phyloP scores from a whole-genome alignment of 1,140 invertebrate genomes.

The Helicorthomorpha holstii region DNA sequence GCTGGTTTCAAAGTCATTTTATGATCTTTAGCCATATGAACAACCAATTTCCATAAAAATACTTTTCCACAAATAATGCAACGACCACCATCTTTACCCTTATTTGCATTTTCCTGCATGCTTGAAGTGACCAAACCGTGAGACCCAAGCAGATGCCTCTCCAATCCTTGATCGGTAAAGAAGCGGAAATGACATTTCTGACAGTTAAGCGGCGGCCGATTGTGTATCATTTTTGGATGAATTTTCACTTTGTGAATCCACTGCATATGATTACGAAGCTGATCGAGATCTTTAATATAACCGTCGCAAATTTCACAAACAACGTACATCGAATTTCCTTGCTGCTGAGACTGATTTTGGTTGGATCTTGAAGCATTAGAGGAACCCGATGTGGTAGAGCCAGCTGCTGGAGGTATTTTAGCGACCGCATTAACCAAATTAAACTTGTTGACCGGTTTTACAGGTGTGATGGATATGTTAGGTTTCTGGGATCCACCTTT shows the following conservation, averaged over 20 bases:
- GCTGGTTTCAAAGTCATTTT: slow-evolving; percentile 78
- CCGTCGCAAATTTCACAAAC: slow-evolving; percentile 92
- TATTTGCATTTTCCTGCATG: slow-evolving; percentile 88
- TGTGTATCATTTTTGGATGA: slow-evolving; percentile 90
- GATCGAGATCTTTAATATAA: slow-evolving; percentile 84
- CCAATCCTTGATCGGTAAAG: slow-evolving; percentile 70
- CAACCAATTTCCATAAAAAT: slow-evolving; percentile 78
- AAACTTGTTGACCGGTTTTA: slow-evolving; percentile 38
- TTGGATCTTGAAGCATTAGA: slow-evolving; percentile 19
- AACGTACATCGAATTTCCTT: slow-evolving; percentile 58
- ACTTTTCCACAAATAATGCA: slow-evolving; percentile 85
- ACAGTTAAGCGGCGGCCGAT: slow-evolving; percentile 81
- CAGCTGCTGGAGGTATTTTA: slow-evolving; percentile 15
- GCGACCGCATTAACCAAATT: background rate
- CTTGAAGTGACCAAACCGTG: slow-evolving; percentile 87
- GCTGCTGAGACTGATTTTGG: background rate
- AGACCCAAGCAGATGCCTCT: slow-evolving; percentile 78
- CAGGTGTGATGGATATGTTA: slow-evolving; percentile 77
- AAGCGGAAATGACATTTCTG: slow-evolving; percentile 86
- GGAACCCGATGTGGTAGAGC: slow-evolving; percentile 10
- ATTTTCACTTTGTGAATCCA: slow-evolving; percentile 94
- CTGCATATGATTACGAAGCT: slow-evolving; percentile 83
- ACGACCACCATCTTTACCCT: slow-evolving; percentile 78
- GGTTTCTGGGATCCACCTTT: slow-evolving; percentile 26
- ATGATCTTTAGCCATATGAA: slow-evolving; percentile 77